Base-by-base conservation (phyloP, 2,888 invertebrate species). In the Dichetophora obliterata region DNA sequence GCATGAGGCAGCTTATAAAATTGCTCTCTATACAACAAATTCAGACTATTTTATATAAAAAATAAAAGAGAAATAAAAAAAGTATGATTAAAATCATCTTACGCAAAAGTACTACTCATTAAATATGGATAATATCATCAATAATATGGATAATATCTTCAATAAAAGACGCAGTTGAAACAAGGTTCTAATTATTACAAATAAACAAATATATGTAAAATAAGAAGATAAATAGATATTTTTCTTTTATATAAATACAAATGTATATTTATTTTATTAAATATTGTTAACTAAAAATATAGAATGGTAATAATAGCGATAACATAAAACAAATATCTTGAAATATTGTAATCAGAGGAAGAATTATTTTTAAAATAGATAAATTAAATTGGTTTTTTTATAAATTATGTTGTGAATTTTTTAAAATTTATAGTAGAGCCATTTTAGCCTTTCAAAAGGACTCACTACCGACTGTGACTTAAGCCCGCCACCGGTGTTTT, bases 211-310 rank as follows among this genome's bases (percentile, higher is more conserved):
- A 5, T 31, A 22, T 59, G 57, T 24, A 66, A 65, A 65, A 65
- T 19, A 66, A 63, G 19, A n/a, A 34, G 37, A 37, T 31, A 19
- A n/a, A 43, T 22, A 37, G 19, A 66, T 19, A 66, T 43, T 37
- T 22, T 37, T 66, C 43, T 66, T 66, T 16, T 66, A 68, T 24
- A 66, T 22, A 66, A 5, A 65, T 9, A 66, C 9, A 66, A n/a
- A 34, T 68, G 50, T 68, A 68, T 68, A 48, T 68, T 48, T 68
- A 48, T 68, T 68, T 50, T 50, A 68, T 68, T 14, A 66, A 11
- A 24, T 68, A 27, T 31, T 52, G 68, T 68, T 68, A 66, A 37
- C 43, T 66, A 68, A 22, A n/a, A 54, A 54, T 54, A 54, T 19
- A 68, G 8, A 22, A 68, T 68, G 2, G 27, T 27, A 43, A 68